These are phyloP conservation scores for Cyaniris semiargus DNA, from an alignment of 2,888 invertebrate species.

Conservation along the genomic window DNA sequence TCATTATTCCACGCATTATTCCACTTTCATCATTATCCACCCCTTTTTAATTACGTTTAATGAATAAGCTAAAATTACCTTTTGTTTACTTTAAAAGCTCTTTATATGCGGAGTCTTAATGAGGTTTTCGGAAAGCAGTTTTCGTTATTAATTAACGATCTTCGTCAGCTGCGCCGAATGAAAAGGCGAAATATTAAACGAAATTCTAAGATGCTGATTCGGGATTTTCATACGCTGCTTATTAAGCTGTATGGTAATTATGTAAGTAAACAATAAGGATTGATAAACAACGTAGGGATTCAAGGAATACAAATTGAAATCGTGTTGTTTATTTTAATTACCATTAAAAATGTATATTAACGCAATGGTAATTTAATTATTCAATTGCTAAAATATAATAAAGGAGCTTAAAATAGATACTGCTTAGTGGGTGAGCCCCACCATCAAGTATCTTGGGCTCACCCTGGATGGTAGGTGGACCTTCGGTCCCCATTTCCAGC, in stretches of 20 bases:
- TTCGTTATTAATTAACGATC: conserved; percentile 70
- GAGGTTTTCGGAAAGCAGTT: conserved; percentile 74
- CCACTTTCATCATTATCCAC: conserved; percentile 60
- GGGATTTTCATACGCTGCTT: not conserved
- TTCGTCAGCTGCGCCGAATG: conserved; percentile 44
- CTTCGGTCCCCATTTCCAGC: too few species aligned
- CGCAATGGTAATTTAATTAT: not conserved
- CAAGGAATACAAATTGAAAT: not conserved
- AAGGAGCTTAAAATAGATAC: not conserved
- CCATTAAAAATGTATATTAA: not conserved
- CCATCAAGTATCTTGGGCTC: too few species aligned
- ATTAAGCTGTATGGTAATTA: conserved; percentile 1
- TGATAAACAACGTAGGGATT: not conserved
- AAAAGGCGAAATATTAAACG: conserved; percentile 33
- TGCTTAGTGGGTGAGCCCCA: too few species aligned
- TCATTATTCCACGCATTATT: conserved; percentile 60
- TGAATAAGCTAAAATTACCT: conserved; percentile 79
- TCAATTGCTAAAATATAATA: not conserved
- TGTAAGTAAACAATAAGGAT: not conserved
- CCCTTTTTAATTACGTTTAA: conserved; percentile 73
- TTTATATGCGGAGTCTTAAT: conserved; percentile 71
- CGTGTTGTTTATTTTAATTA: not conserved
- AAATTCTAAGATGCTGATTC: conserved; percentile 36
- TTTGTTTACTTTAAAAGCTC: conserved; percentile 69
- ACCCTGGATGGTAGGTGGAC: too few species aligned